A percentile compares a stretch with the other conserved stretches of the same genome.
phyloP scores from a whole-genome alignment of 2,888 invertebrate genomes.

The Tholera decimalis region DNA sequence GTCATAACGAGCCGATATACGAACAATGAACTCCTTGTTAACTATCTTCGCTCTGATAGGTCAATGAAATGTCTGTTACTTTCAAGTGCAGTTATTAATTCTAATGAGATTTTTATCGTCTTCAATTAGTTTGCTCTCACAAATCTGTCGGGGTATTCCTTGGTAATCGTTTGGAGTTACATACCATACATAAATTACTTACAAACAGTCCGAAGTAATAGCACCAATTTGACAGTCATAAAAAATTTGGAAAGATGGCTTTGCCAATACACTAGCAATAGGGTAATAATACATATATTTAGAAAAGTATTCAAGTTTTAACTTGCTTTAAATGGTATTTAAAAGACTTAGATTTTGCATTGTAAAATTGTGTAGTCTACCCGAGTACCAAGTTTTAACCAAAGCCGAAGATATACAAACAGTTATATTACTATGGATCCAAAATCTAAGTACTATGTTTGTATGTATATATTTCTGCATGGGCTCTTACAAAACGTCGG shows the following conservation, averaged over 20 bases:
- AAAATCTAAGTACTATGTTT: too few relatives aligned
- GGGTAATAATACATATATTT: background rate
- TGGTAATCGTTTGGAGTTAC: background rate
- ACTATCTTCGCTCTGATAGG: constrained; percentile 45
- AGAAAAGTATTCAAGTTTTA: background rate
- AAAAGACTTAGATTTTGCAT: too few relatives aligned
- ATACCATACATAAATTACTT: constrained; percentile 8
- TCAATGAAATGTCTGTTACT: constrained; percentile 52
- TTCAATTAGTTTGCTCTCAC: constrained; percentile 46
- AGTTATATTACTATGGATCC: too few relatives aligned
- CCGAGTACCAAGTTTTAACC: too few relatives aligned
- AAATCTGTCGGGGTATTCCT: background rate
- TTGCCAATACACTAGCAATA: background rate
- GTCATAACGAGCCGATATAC: constrained; percentile 31
- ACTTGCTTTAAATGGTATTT: too few relatives aligned
- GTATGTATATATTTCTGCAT: too few relatives aligned
- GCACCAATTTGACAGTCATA: constrained; percentile 2
- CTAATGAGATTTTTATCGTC: constrained; percentile 40
- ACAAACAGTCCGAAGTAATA: background rate
- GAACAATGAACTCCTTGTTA: constrained; percentile 46
- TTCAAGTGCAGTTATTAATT: constrained; percentile 54
- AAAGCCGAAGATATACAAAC: too few relatives aligned
- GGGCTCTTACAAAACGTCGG: too few relatives aligned
- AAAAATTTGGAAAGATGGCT: constrained; percentile 1
- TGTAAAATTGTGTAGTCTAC: too few relatives aligned